phyloP scores from a whole-genome alignment of 2,888 invertebrate species.

The Pardosa pseudoannulata region DNA sequence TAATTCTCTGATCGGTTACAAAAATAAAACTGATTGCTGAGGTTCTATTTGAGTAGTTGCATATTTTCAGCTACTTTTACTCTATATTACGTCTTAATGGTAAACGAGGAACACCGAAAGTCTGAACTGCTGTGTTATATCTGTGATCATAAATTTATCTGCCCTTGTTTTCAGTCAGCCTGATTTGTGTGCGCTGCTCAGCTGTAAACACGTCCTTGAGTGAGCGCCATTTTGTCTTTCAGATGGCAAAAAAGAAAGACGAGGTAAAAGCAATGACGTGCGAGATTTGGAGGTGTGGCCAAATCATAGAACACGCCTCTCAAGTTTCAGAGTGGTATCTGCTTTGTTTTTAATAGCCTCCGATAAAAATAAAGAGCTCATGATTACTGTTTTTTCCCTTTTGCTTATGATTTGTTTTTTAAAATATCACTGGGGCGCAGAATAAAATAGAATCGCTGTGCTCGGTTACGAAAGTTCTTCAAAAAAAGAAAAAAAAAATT shows the following conservation, averaged over 20 bases:
- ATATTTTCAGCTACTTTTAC: too few species aligned
- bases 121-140: background rate
- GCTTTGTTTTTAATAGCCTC: background rate
- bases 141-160: slow-evolving; percentile 35
- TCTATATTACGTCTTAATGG: too few species aligned
- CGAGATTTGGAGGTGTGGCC: slow-evolving; percentile 1
- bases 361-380: background rate
- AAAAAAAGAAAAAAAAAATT: too few species aligned
- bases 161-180: background rate
- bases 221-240: background rate
- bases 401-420: background rate
- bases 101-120: too few species aligned
- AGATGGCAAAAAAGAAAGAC: background rate
- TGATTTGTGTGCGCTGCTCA: background rate
- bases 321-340: background rate
- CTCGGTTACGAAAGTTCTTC: slow-evolving; percentile 19
- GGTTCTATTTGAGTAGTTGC: too few species aligned
- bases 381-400: background rate
- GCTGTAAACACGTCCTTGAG: slow-evolving; percentile 18
- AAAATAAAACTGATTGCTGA: too few species aligned
- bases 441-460: slow-evolving; percentile 50
- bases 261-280: background rate
- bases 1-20: too few species aligned
- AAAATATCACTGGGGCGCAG: background rate
- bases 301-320: background rate